Conservation (phyloP, 2,888 invertebrate species). For the Hemithea aestivaria region DNA sequence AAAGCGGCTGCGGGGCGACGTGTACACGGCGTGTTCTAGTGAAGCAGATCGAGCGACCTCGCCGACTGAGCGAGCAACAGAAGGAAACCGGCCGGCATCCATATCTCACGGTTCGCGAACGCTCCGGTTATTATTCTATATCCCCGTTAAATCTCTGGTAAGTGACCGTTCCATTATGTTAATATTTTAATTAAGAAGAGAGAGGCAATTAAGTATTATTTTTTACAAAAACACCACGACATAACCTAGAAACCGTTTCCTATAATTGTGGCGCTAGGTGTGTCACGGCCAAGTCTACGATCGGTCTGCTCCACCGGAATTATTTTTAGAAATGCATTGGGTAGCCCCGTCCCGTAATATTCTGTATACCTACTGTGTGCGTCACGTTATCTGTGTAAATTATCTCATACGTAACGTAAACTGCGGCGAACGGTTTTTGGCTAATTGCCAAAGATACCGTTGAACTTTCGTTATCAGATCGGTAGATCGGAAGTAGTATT, state of each 20-base stretch:
- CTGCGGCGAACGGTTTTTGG: conserved; percentile 23
- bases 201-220: too few relatives aligned
- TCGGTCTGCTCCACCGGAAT: conserved; percentile 18
- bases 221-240: neutral
- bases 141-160: conserved; percentile 44
- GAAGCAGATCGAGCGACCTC: conserved; percentile 64
- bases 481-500: conserved; percentile 5
- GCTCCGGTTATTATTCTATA: conserved; percentile 45
- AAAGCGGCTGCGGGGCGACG: conserved; percentile 58
- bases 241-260: conserved; percentile 10
- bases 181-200: neutral
- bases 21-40: conserved; percentile 45
- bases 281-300: conserved; percentile 27
- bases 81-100: conserved; percentile 66
- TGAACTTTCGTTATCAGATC: conserved; percentile 35
- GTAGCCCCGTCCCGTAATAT: conserved; percentile 9
- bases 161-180: conserved; percentile 30
- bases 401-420: conserved; percentile 7
- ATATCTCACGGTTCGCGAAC: conserved; percentile 64
- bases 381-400: conserved; percentile 18
- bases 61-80: conserved; percentile 55
- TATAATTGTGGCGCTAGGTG: neutral
- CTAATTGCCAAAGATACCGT: conserved; percentile 35
- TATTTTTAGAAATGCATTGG: conserved; percentile 26
- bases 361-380: conserved; percentile 12